Evolutionary conservation across 2,113 vertebrate genomes (phyloP).

Genomic region (Rhabdornis inornatus): DNA sequence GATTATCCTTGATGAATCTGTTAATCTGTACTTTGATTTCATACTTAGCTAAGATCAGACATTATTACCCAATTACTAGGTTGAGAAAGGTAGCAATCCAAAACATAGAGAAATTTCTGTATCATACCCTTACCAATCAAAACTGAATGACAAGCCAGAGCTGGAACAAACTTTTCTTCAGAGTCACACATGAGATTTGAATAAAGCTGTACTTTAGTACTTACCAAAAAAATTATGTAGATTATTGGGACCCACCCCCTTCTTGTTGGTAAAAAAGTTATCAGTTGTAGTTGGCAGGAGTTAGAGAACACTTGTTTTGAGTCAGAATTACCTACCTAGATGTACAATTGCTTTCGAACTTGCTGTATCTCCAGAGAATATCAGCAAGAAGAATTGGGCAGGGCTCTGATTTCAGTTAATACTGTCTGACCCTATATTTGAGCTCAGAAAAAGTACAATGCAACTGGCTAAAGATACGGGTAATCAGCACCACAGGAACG

Average conservation of each 20-base stretch:
- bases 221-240: not conserved
- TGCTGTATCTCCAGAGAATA: not conserved
- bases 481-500: not conserved
- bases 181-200: not conserved
- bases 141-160: not conserved
- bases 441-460: not conserved
- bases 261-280: not conserved
- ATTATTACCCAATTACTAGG: not conserved
- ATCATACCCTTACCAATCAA: not conserved
- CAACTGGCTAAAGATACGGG: not conserved
- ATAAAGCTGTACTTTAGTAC: not conserved
- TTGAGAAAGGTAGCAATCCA: not conserved
- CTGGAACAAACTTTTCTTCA: not conserved
- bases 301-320: not conserved
- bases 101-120: not conserved
- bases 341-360: not conserved
- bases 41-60: not conserved
- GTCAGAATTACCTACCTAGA: not conserved
- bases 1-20: not conserved
- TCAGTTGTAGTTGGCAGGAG: accelerated
- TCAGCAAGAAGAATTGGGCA: not conserved
- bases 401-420: not conserved
- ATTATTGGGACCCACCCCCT: not conserved
- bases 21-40: not conserved
- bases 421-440: not conserved